Evolutionary conservation across 2,888 invertebrate species (phyloP).

Genomic region (Eristalis intricaria): DNA sequence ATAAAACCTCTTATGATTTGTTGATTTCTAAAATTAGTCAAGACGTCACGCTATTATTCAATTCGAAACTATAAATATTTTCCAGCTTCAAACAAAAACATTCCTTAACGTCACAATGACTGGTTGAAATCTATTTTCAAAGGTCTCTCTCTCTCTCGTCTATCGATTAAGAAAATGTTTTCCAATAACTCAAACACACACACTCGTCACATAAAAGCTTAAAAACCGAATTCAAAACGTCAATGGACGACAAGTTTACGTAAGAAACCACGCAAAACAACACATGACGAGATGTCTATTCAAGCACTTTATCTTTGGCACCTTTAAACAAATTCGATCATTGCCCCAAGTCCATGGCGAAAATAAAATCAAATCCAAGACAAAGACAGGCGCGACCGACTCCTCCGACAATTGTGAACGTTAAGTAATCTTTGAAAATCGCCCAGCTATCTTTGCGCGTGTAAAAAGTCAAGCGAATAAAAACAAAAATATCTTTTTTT

Average conservation of each 20-base stretch:
- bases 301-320: not conserved
- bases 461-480: not conserved
- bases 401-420: not conserved
- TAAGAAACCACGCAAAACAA: not conserved
- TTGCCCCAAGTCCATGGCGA: not conserved
- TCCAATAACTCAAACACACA: not conserved
- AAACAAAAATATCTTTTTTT: conserved; percentile 1
- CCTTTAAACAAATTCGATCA: not conserved
- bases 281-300: not conserved
- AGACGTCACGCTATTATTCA: too few relatives aligned
- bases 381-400: not conserved
- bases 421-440: not conserved
- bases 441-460: not conserved
- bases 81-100: too few relatives aligned
- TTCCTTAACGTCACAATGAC: too few relatives aligned
- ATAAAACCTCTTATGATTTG: too few relatives aligned
- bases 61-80: too few relatives aligned
- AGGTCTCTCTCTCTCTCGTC: not conserved
- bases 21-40: too few relatives aligned
- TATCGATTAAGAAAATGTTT: not conserved
- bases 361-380: not conserved
- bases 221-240: not conserved
- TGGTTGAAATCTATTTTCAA: too few relatives aligned
- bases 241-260: not conserved
- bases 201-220: not conserved